phyloP scores from a whole-genome alignment of 2,888 invertebrate genomes.

The Deroplatys truncata region DNA sequence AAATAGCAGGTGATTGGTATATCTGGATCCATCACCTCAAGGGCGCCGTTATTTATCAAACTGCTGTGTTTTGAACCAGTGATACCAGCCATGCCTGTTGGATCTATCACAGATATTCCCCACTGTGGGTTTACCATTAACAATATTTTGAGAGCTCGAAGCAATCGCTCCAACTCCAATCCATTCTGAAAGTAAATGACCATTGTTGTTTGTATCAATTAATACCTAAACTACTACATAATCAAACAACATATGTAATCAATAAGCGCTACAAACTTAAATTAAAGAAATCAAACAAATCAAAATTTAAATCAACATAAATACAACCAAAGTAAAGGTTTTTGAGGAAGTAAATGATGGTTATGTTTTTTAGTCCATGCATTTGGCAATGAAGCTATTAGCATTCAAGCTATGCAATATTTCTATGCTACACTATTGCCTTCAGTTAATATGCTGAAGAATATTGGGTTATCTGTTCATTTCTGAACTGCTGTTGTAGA shows the following conservation, averaged over 20 bases:
- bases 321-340: no score
- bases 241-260: no score
- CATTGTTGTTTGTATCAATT: neutral
- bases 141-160: conserved; percentile 53
- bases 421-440: no score
- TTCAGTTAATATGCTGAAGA: no score
- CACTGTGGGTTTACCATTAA: conserved; percentile 67
- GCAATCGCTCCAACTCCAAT: neutral
- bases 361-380: no score
- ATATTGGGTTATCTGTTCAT: no score
- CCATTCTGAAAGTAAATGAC: neutral
- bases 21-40: conserved; percentile 2
- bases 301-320: neutral
- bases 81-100: neutral
- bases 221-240: no score
- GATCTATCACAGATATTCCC: conserved; percentile 55
- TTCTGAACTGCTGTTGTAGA: no score
- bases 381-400: no score
- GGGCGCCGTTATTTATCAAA: conserved; percentile 7
- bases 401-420: no score
- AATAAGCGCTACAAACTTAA: no score
- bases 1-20: conserved; percentile 21
- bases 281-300: neutral
- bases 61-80: neutral
- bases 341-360: no score